These are phyloP conservation scores for Drosophila diplacantha DNA, from an alignment of 2,888 invertebrate species.

Conservation along the genomic window DNA sequence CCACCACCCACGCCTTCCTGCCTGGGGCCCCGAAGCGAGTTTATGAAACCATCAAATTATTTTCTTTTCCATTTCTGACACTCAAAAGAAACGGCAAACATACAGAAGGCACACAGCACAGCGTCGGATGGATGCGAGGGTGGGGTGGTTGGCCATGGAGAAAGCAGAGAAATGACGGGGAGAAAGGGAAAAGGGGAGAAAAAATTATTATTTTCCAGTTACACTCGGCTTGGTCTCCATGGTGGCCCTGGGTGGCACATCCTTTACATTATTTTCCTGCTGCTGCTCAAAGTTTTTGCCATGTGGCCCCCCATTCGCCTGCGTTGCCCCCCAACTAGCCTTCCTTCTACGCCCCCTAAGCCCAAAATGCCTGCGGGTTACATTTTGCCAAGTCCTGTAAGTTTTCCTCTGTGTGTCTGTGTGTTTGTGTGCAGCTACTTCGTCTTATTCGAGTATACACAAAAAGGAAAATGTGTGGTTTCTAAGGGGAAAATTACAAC, in stretches of 20 bases:
- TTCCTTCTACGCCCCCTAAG: slow-evolving; percentile 1
- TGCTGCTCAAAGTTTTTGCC: slow-evolving; percentile 66
- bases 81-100: slow-evolving; percentile 71
- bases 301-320: slow-evolving; percentile 18
- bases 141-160: slow-evolving; percentile 18
- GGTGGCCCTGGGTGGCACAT: slow-evolving; percentile 63
- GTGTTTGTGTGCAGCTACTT: slow-evolving; percentile 62
- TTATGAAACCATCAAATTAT: slow-evolving; percentile 77
- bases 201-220: slow-evolving; percentile 77
- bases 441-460: slow-evolving; percentile 63
- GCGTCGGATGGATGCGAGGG: slow-evolving; percentile 11
- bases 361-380: slow-evolving; percentile 66
- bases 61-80: slow-evolving; percentile 78
- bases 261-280: slow-evolving; percentile 69
- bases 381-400: slow-evolving; percentile 50
- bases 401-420: slow-evolving; percentile 32
- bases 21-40: slow-evolving; percentile 62
- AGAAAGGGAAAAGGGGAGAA: slow-evolving; percentile 27
- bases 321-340: slow-evolving; percentile 2
- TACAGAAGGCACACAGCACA: slow-evolving; percentile 39
- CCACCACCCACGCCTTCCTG: slow-evolving; percentile 23
- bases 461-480: neutral
- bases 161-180: slow-evolving; percentile 25
- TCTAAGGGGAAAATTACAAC: no score
- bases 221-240: slow-evolving; percentile 66